Percentiles rank a stretch among this genome's conserved stretches.
Conservation (phyloP, 2,797 vertebrate species). For the Rousettus madagascariensis region DNA sequence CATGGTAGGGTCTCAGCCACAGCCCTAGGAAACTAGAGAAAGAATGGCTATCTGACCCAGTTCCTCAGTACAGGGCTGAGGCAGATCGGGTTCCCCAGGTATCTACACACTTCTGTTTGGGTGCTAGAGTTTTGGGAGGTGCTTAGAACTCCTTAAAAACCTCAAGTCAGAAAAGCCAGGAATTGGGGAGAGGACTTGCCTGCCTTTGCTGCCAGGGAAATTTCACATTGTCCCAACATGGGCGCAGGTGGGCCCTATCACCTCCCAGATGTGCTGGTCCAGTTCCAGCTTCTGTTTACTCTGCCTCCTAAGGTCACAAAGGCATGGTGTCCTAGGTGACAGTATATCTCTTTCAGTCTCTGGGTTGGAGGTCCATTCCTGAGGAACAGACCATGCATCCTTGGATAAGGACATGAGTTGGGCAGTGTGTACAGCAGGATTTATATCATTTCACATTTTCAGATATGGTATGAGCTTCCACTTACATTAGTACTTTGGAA, state of each 20-base stretch:
- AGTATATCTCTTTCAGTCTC: neutral
- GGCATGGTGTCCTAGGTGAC: neutral
- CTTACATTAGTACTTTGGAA: neutral
- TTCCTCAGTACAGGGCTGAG: neutral
- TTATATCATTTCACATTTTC: neutral
- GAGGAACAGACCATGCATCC: neutral
- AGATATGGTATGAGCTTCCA: neutral
- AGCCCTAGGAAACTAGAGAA: neutral
- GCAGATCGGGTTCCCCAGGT: neutral
- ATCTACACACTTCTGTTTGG: rapidly evolving
- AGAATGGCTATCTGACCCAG: neutral
- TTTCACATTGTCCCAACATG: neutral
- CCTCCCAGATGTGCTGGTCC: neutral
- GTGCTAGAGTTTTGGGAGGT: neutral
- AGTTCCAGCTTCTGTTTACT: neutral
- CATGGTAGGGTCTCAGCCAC: rapidly evolving
- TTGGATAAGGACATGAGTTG: rapidly evolving
- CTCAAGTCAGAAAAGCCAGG: neutral
- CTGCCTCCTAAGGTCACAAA: neutral
- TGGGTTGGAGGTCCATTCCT: neutral
- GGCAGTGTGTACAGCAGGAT: neutral
- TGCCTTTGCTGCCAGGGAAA: neutral
- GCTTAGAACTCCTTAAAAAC: neutral
- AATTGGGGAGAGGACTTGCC: neutral
- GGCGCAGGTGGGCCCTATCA: neutral